Evolutionary conservation across 2,113 vertebrate species (phyloP).

Genomic region (Mesoclemmys tuberculata): DNA sequence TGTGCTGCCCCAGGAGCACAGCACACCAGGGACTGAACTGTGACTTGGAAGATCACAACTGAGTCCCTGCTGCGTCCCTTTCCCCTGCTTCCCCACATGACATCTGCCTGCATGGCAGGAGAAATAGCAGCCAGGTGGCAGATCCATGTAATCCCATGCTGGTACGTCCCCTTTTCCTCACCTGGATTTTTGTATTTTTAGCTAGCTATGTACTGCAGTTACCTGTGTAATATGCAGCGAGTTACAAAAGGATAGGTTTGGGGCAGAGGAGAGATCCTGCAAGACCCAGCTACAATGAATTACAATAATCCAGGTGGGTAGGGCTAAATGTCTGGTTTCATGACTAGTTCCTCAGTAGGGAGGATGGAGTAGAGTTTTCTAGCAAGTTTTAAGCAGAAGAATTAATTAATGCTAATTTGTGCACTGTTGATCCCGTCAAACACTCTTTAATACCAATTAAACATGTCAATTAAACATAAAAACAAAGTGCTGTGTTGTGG

Average conservation of each 20-base stretch:
- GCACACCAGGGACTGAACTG: not conserved
- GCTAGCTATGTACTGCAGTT: not conserved
- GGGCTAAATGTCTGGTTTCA: not conserved
- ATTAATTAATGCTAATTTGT: constrained; percentile 11
- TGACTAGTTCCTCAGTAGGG: not conserved
- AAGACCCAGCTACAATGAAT: not conserved
- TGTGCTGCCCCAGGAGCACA: not conserved
- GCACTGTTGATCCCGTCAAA: not conserved
- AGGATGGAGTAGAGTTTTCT: not conserved
- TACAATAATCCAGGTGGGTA: not conserved
- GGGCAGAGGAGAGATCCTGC: not conserved
- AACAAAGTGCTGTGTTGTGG: not conserved
- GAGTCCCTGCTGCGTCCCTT: not conserved
- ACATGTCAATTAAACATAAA: not conserved
- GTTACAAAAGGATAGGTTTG: not conserved
- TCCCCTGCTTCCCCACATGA: not conserved
- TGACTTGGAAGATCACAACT: not conserved
- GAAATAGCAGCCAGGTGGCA: not conserved
- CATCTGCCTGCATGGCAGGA: not conserved
- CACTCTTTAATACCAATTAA: not conserved
- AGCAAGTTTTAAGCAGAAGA: not conserved
- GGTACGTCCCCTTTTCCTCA: too few species aligned
- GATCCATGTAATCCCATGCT: not conserved
- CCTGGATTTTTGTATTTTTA: not conserved
- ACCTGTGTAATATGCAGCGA: not conserved